Evolutionary conservation across 92 coral and sea anemone species (phyloP), one percentile per base, ranked within the genome.

Genomic region (Zoanthus sansibaricus): DNA sequence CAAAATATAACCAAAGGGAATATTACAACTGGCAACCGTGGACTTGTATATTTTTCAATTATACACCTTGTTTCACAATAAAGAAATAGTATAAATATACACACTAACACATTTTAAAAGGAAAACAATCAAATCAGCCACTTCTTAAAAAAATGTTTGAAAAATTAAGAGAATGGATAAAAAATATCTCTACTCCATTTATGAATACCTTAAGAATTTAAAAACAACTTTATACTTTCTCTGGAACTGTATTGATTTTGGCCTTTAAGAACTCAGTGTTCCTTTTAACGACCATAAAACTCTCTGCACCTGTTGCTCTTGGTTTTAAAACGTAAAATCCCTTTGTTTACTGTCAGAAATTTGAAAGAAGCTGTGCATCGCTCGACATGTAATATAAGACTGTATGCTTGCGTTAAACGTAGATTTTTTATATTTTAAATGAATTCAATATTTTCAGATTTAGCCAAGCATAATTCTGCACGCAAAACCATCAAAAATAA

Each of bases 251-350:
- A 7, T 49, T 11, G 1, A 62, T 62, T 62, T 62, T 17, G 48
- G 13, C 16, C 21, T 17, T 15, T 25, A 31, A 20, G 21, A 49
- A 21, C 11, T 51, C 9, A 21, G 42, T 10, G 45, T 9, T 16
- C 30, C 6, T 37, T 48, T 21, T 48, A 3, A 54, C 25, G 37
- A 1, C 32, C 42, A 37, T 37, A 4, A 37, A 17, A 4, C 25
- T 6, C 6, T 20, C n/a, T 76, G 67, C 82, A 76, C 82, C 82
- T 76, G 82, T 76, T 76, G 82, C 82, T 76, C 20, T 13, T 51
- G 20, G 31, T 1, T 16, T 25, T 76, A 17, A 15, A 5, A 54
- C 42, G 12, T n/a, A 52, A 52, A 76, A 31, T 6, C 46, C 6
- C 21, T 11, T 72, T 1, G 15, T 4, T 48, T 25, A 7, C 64